A percentile compares a stretch with the other conserved stretches of the same genome.
Evolutionary conservation across 1,140 invertebrate genomes (phyloP).

Genomic region (Lanistes nyassanus): DNA sequence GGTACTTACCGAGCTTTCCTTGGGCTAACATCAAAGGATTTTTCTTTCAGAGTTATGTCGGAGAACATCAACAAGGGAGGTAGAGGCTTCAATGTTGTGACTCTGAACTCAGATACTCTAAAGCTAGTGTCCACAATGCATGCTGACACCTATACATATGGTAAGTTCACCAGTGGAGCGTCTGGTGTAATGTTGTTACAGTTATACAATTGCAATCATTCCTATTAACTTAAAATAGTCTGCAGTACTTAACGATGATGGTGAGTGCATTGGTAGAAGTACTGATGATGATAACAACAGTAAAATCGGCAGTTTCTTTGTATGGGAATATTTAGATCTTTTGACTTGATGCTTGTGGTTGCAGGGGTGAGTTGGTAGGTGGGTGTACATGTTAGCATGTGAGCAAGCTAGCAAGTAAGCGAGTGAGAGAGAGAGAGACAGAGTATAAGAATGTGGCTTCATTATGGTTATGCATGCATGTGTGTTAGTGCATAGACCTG

Average conservation of each 20-base stretch:
- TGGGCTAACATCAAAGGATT: background rate
- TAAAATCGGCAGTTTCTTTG: background rate
- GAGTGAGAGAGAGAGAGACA: background rate
- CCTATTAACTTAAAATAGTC: no score
- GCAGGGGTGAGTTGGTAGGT: background rate
- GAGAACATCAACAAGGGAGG: conserved; percentile 67
- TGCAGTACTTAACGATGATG: no score
- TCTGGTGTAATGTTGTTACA: no score
- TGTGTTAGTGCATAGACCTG: background rate
- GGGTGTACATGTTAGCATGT: background rate
- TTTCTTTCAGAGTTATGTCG: conserved; percentile 59
- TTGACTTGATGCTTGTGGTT: no score
- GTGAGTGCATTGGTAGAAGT: no score
- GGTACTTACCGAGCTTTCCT: no score
- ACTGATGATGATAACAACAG: background rate
- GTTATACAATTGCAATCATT: no score
- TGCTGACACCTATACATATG: conserved; percentile 66
- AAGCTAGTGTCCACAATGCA: conserved; percentile 43
- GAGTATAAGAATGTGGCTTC: background rate
- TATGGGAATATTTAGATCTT: conserved; percentile 4
- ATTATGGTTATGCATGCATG: background rate
- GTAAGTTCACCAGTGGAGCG: conserved; percentile 51
- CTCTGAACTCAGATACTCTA: conserved; percentile 61
- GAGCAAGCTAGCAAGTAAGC: background rate
- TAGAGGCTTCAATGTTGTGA: conserved; percentile 68